Base-by-base conservation (phyloP, 2,888 invertebrate genomes). In the Dysmachus trigonus region DNA sequence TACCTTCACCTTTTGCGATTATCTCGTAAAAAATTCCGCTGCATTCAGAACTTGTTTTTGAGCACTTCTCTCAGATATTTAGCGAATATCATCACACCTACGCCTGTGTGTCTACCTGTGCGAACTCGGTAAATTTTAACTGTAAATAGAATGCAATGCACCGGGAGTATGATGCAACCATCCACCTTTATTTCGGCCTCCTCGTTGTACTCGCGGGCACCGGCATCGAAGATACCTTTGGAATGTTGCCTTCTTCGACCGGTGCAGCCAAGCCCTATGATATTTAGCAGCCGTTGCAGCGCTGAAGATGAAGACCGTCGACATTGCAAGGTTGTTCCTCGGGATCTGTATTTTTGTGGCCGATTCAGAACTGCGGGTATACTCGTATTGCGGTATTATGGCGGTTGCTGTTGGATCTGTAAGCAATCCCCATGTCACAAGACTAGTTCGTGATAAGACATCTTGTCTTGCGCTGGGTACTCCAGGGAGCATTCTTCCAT, bases 261-360 rank as follows among this genome's bases (percentile, higher is more conserved):
- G 62, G 62, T 62, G 10, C 27, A 62, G 22, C 62, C 62, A 62
- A 62, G 62, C 62, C 62, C 62, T 73, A 73, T 73, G 73, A 31
- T 31, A 33, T 73, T 73, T 41, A 33, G 31, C 33, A 73, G 27
- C 31, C 72, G 27, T 31, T 33, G 33, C 15, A 73, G 33, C 53
- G 38, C 10, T 27, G 62, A 62, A 62, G 35, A 73, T 30, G 33
- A 72, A 10, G 1, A 38, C 13, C 76, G n/a, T 53, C 81, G 81
- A 53, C 81, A 81, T 81, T 81, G 81, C 81, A 81, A 81, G 81
- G 81, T 53, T 81, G 51, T 81, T 81, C 81, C 15, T 81, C 30
- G n/a, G 51, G 51, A n/a, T n/a, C n/a, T n/a, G 51, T 51, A 81
- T n/a, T 81, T 76, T 18, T 81, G 51, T 31, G 81, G 33, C 31